Conservation (phyloP, 2,797 vertebrate genomes). For the Hafferia zeledoni region DNA sequence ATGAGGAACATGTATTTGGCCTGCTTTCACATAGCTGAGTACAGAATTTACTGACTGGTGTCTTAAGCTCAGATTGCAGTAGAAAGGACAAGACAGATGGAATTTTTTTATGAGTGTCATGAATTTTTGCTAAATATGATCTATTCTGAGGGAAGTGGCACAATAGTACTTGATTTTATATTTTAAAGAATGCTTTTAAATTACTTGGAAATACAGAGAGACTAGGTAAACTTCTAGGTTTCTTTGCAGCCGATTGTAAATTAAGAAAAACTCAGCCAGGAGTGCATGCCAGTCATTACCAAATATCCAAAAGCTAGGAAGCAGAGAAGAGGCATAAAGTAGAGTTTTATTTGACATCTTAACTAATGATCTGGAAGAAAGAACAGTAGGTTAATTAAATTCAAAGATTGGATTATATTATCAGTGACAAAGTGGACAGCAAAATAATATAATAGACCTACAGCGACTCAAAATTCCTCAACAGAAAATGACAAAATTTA, state of each 20-base stretch:
- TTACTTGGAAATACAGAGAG: not conserved
- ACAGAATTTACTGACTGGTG: not conserved
- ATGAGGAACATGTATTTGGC: not conserved
- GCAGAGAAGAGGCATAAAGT: not conserved
- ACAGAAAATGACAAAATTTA: not conserved
- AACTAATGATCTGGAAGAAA: slow-evolving; percentile 52
- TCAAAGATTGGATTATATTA: slow-evolving; percentile 29
- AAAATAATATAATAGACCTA: slow-evolving; percentile 17
- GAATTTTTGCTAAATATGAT: not conserved
- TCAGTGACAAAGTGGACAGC: slow-evolving; percentile 12
- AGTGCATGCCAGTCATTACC: not conserved
- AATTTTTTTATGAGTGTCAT: not conserved
- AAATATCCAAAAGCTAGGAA: not conserved
- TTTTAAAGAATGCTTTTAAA: not conserved
- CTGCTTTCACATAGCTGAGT: not conserved
- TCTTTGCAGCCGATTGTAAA: not conserved
- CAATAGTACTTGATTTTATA: not conserved
- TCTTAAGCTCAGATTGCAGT: not conserved
- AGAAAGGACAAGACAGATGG: not conserved
- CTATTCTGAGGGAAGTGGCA: not conserved
- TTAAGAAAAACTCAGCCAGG: not conserved
- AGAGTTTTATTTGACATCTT: slow-evolving; percentile 42
- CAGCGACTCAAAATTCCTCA: slow-evolving; percentile 2
- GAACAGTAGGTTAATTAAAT: slow-evolving; percentile 50
- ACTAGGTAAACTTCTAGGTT: not conserved